Evolutionary conservation across 2,797 vertebrate species (phyloP).

Genomic region (Melanotaenia trifasciata): DNA sequence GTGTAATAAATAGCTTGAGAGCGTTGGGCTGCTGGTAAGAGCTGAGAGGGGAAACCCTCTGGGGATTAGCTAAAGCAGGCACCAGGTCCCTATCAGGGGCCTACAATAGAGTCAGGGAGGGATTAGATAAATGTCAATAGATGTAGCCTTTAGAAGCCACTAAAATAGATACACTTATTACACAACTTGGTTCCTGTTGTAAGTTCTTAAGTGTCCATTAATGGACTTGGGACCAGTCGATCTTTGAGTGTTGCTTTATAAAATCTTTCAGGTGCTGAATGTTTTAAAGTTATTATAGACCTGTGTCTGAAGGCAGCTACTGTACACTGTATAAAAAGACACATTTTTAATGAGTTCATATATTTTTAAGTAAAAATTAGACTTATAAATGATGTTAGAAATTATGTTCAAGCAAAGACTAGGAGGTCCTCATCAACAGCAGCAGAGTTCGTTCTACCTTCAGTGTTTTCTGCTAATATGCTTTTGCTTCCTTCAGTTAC

Average conservation of each 20-base stretch:
- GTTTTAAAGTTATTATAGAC: neutral
- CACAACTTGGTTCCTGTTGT: slow-evolving; percentile 8
- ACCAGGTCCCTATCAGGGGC: slow-evolving; percentile 28
- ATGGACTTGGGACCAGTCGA: neutral
- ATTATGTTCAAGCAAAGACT: too few species aligned
- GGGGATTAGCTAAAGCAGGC: slow-evolving; percentile 35
- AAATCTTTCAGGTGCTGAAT: neutral
- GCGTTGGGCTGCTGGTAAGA: slow-evolving; percentile 70
- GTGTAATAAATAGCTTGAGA: slow-evolving; percentile 71
- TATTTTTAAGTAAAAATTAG: too few species aligned
- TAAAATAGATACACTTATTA: slow-evolving; percentile 39
- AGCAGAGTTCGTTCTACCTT: too few species aligned
- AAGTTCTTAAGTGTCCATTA: slow-evolving; percentile 29
- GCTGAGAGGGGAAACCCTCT: slow-evolving; percentile 41
- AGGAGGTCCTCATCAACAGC: too few species aligned
- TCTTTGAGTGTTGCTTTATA: neutral
- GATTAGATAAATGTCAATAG: slow-evolving; percentile 33
- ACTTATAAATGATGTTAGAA: too few species aligned
- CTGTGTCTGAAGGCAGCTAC: too few species aligned
- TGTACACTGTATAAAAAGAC: too few species aligned
- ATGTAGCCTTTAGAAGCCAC: slow-evolving; percentile 33
- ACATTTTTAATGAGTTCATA: neutral
- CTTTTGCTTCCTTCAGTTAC: too few species aligned
- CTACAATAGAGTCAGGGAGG: neutral
- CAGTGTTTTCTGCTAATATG: too few species aligned